Base-by-base conservation (phyloP, 2,888 invertebrate genomes). In the Dichetophora obliterata region DNA sequence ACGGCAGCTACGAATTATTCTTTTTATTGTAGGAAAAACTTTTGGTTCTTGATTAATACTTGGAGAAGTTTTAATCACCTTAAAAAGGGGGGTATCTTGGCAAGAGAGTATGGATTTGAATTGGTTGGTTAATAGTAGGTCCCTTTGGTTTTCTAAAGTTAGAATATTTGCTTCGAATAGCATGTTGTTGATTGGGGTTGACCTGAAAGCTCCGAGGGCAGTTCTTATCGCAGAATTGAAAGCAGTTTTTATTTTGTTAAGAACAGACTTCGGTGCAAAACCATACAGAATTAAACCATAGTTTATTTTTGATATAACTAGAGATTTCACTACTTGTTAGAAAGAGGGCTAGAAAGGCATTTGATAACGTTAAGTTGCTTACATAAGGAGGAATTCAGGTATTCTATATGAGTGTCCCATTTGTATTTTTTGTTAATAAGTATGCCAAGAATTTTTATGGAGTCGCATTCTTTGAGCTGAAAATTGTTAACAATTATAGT, bases 151-250 rank as follows among this genome's bases (percentile, higher is more conserved):
- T 54, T 69, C 70, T 9, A 77, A 48, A 8, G 75, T 27, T n/a
- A 50, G n/a, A 6, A 75, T 63, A n/a, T 66, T 65, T 0, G 66
- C n/a, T 61, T 79, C 77, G 37, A 24, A 76, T 16, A 77, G 61
- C 31, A 79, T 34, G 34, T 79, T 80, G 19, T 76, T 63, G 9
- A 77, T 77, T 2, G 77, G 78, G 3, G 79, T 77, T 0, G 79
- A 27, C 3, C 75, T 59, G 52, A 65, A 80, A 5, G 77, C 74
- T 8, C 71, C 68, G 3, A 80, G 19, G 9, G 75, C n/a, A 0
- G 27, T n/a, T 54, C 78, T 57, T 0, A 75, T 16, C 9, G 80
- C 75, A 3, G 76, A 5, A 34, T 79, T 66, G 9, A 73, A 11
- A 2, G 75, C 34, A 3, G 65, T 43, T 48, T 77, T 70, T 22